phyloP scores from a whole-genome alignment of 2,797 vertebrate species.

The Lutjanus argentimaculatus region DNA sequence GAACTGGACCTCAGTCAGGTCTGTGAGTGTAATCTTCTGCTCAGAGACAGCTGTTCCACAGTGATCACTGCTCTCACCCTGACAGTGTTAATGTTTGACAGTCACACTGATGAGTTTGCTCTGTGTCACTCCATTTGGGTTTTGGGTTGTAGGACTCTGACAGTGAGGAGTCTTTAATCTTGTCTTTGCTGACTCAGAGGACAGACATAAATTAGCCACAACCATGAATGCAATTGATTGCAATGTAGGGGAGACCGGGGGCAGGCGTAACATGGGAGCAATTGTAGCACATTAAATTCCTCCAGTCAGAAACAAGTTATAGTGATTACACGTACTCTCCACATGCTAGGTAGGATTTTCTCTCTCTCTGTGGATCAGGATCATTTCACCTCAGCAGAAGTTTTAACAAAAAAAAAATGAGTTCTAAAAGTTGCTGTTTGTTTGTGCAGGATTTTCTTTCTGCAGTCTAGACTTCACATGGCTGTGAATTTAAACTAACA shows the following conservation, averaged over 20 bases:
- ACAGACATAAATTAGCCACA: neutral
- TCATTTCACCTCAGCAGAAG: no score
- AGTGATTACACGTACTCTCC: no score
- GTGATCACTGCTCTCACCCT: neutral
- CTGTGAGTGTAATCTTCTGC: neutral
- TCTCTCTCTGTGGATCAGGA: no score
- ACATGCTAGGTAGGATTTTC: no score
- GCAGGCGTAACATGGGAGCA: no score
- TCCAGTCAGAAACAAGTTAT: no score
- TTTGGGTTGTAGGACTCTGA: neutral
- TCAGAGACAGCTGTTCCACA: neutral
- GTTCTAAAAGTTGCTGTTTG: no score
- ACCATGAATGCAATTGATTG: neutral
- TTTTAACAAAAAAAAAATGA: no score
- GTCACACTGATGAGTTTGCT: neutral
- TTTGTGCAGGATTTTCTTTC: no score
- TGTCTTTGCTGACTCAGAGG: neutral
- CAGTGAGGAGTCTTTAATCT: neutral
- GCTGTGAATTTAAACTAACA: no score
- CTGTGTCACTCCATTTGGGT: neutral
- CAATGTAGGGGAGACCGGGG: neutral
- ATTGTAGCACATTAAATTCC: no score
- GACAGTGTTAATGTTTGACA: neutral
- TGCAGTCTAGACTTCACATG: no score
- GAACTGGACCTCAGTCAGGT: conserved; percentile 15